phyloP scores from a whole-genome alignment of 2,797 vertebrate species.

The Arrhamphus sclerolepis region DNA sequence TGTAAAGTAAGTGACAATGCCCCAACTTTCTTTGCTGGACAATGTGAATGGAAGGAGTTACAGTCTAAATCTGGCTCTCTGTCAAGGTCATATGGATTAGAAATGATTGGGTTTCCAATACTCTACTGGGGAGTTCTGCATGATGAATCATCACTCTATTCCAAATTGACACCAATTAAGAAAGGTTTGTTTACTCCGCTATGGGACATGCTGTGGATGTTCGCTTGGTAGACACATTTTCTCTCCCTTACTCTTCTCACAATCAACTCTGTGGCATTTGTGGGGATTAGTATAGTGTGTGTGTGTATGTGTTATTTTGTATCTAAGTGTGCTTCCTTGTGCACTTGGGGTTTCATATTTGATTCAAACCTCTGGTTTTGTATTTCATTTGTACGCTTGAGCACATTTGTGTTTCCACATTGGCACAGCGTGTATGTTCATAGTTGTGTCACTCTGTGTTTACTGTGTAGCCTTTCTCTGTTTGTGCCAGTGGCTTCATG shows the following conservation, averaged over 20 bases:
- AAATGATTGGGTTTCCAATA: slow-evolving; percentile 81
- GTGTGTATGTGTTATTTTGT: slow-evolving; percentile 13
- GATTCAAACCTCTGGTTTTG: slow-evolving; percentile 36
- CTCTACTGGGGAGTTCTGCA: slow-evolving; percentile 73
- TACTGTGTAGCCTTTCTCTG: slow-evolving; percentile 48
- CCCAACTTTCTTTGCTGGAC: slow-evolving; percentile 64
- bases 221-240: slow-evolving; percentile 54
- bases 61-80: slow-evolving; percentile 57
- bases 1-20: slow-evolving; percentile 64
- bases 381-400: slow-evolving; percentile 43
- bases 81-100: slow-evolving; percentile 83
- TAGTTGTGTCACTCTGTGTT: slow-evolving; percentile 58
- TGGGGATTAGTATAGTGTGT: slow-evolving; percentile 64
- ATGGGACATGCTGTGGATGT: slow-evolving; percentile 67
- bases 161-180: slow-evolving; percentile 82
- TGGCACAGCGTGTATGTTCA: slow-evolving; percentile 35
- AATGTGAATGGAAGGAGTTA: slow-evolving; percentile 47
- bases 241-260: slow-evolving; percentile 55
- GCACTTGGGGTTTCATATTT: slow-evolving; percentile 40
- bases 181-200: slow-evolving; percentile 75
- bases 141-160: slow-evolving; percentile 80
- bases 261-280: slow-evolving; percentile 67
- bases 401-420: slow-evolving; percentile 5
- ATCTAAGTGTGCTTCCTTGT: slow-evolving; percentile 8
- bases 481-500: slow-evolving; percentile 66